Evolutionary conservation across 2,888 invertebrate genomes (phyloP).

Genomic region (Chromoteleia sp.): DNA sequence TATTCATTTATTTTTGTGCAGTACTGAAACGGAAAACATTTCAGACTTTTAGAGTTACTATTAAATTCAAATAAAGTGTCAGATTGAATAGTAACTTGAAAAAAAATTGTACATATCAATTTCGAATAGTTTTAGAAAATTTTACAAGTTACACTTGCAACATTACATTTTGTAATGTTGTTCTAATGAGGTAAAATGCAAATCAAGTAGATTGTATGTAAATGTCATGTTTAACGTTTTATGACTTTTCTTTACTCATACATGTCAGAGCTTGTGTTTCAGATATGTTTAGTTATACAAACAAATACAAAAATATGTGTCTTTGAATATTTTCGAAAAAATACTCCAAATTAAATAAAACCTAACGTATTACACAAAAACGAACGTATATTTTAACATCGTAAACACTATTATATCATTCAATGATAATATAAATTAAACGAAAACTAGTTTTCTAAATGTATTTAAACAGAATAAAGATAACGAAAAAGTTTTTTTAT

Average conservation of each 20-base stretch:
- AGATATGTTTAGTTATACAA: constrained; percentile 9
- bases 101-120: neutral
- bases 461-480: neutral
- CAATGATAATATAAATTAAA: neutral
- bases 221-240: no score
- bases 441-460: neutral
- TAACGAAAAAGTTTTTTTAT: neutral
- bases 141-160: neutral
- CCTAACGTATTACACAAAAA: neutral
- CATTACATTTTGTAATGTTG: no score
- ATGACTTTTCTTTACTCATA: no score
- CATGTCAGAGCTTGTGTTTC: neutral
- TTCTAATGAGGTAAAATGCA: no score
- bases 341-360: neutral
- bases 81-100: neutral
- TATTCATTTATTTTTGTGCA: constrained; percentile 9
- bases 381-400: neutral
- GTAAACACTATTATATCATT: neutral
- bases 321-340: no score
- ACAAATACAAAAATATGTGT: neutral
- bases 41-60: neutral
- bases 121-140: neutral
- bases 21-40: neutral
- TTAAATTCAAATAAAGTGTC: constrained; percentile 10
- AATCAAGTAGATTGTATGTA: no score